Percentiles rank a stretch among this genome's conserved stretches.
These are phyloP conservation scores for Aurelia aurita complex sp. Pacific DNA, from an alignment of 30 jellyfish, hydroid and myxozoan species.

Conservation along the genomic window DNA sequence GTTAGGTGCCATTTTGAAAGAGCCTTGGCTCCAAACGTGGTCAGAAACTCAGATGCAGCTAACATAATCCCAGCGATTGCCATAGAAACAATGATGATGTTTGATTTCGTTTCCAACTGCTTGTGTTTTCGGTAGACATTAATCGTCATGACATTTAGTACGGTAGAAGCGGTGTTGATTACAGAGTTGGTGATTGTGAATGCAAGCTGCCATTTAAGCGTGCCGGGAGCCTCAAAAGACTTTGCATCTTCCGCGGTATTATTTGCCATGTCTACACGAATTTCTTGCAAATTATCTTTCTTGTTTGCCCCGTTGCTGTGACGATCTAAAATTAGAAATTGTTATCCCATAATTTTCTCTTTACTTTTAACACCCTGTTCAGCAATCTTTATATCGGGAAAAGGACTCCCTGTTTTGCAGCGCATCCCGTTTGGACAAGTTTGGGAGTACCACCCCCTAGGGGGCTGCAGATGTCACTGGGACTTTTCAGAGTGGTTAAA, in stretches of 20 bases:
- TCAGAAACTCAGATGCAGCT: conserved; percentile 14
- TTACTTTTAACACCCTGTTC: no score
- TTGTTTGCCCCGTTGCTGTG: no score
- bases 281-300: no score
- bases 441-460: no score
- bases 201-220: no score
- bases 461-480: no score
- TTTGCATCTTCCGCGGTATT: not conserved
- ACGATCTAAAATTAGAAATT: no score
- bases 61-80: conserved; percentile 24
- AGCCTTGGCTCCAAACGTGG: not conserved
- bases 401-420: no score
- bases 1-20: not conserved
- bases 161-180: conserved; percentile 8
- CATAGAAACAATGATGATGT: conserved; percentile 25
- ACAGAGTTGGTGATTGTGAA: not conserved
- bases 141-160: conserved; percentile 5
- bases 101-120: conserved; percentile 34
- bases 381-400: no score
- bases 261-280: not conserved
- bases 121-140: conserved; percentile 10
- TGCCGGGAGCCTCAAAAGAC: not conserved
- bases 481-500: no score
- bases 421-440: no score
- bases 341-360: no score